Evolutionary conservation across 2,797 vertebrate species (phyloP).

Genomic region (Heterohyrax brucei): DNA sequence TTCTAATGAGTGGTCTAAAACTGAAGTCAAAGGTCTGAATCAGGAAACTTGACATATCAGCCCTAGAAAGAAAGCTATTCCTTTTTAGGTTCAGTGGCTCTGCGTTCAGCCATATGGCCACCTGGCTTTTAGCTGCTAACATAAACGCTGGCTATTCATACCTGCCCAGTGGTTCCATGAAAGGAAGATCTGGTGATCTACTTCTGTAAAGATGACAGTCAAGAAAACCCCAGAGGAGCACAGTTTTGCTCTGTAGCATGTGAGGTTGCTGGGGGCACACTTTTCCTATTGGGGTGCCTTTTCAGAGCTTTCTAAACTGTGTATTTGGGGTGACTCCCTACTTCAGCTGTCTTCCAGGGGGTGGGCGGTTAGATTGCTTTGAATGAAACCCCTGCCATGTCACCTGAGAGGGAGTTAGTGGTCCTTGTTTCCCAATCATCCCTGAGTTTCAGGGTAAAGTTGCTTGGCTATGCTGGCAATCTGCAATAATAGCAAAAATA

Average conservation of each 20-base stretch:
- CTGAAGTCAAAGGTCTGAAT: not conserved
- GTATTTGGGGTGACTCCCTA: not conserved
- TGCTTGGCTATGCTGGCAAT: not conserved
- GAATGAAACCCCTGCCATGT: not conserved
- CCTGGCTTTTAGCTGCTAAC: not conserved
- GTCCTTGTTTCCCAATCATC: not conserved
- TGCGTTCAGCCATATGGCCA: fast-evolving
- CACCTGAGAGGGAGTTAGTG: not conserved
- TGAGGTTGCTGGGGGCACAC: not conserved
- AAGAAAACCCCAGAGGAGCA: not conserved
- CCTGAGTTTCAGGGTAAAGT: not conserved
- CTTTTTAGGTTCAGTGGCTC: not conserved
- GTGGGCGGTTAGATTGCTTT: not conserved
- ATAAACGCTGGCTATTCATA: not conserved
- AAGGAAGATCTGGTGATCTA: not conserved
- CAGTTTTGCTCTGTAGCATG: too few species aligned
- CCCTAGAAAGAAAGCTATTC: not conserved
- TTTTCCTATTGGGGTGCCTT: fast-evolving
- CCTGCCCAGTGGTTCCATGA: not conserved
- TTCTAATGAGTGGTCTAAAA: not conserved
- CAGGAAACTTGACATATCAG: not conserved
- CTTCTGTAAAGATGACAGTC: not conserved
- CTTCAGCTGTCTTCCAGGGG: not conserved
- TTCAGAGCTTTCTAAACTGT: not conserved
- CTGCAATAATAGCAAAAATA: not conserved